A percentile compares a stretch with the other conserved stretches of the same genome.
These are phyloP conservation scores for Aldabrachelys gigantea DNA, from an alignment of 2,113 vertebrate species.

Conservation along the genomic window DNA sequence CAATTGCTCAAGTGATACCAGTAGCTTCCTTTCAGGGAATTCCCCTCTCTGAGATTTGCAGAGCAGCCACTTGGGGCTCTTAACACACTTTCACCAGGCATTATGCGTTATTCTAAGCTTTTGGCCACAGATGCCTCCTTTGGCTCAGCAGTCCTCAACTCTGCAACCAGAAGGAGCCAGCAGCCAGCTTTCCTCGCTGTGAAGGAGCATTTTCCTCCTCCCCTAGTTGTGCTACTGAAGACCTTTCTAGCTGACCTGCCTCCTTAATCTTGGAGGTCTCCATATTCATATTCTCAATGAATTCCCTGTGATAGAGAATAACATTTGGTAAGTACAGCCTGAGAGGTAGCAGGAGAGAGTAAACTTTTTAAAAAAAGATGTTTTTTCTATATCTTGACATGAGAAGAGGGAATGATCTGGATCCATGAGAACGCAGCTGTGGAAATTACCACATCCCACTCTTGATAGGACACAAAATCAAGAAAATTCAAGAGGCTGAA, in stretches of 20 bases:
- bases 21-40: not conserved
- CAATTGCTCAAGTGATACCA: not conserved
- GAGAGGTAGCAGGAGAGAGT: not conserved
- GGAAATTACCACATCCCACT: not conserved
- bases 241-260: too few relatives aligned
- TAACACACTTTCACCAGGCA: not conserved
- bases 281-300: too few relatives aligned
- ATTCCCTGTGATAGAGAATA: too few relatives aligned
- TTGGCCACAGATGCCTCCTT: not conserved
- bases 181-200: too few relatives aligned
- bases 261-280: too few relatives aligned
- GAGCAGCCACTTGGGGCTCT: not conserved
- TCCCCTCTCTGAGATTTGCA: not conserved
- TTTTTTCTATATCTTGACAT: not conserved
- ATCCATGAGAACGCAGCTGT: not conserved
- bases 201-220: too few relatives aligned
- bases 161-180: not conserved
- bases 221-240: not conserved
- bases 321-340: not conserved
- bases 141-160: not conserved
- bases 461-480: not conserved
- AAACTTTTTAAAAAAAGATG: too few relatives aligned
- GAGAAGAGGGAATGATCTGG: not conserved
- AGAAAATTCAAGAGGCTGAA: not conserved
- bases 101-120: not conserved